These are phyloP conservation scores for Oryzias javanicus DNA, from an alignment of 2,113 vertebrate genomes.

Conservation along the genomic window DNA sequence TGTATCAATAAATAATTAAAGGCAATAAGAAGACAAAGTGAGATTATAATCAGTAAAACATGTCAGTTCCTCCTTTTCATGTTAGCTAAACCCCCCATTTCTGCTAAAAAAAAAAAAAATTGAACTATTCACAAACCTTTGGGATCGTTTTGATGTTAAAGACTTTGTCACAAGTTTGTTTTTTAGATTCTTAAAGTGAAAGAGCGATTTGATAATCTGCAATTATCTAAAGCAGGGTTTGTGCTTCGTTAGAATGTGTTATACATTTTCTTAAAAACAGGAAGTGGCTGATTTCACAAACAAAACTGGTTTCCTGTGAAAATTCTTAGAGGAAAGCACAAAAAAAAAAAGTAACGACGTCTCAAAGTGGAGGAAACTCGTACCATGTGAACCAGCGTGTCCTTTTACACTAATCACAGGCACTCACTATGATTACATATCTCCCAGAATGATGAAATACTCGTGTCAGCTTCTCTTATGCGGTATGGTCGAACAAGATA, in stretches of 20 bases:
- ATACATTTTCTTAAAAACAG: slow-evolving; percentile 39
- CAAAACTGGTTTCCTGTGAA: slow-evolving; percentile 41
- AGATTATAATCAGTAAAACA: slow-evolving; percentile 5
- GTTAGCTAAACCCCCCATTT: neutral
- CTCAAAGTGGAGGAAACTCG: no score
- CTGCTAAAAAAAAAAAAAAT: slow-evolving; percentile 9
- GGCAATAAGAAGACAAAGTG: neutral
- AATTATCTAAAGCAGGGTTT: no score
- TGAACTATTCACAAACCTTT: neutral
- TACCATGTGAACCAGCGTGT: no score
- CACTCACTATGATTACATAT: no score
- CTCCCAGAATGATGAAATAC: no score
- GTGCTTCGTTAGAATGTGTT: neutral
- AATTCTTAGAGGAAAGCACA: slow-evolving; percentile 23
- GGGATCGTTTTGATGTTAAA: neutral
- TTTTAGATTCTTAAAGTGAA: slow-evolving; percentile 3
- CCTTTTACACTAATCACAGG: no score
- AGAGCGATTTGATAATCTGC: no score
- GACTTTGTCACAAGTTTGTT: neutral
- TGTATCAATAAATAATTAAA: slow-evolving; percentile 3
- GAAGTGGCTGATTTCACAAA: slow-evolving; percentile 55
- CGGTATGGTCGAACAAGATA: no score
- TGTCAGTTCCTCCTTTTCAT: slow-evolving; percentile 1
- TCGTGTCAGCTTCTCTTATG: no score
- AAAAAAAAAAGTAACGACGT: neutral